phyloP scores from a whole-genome alignment of 2,113 vertebrate genomes.

The Eurystomus gularis region DNA sequence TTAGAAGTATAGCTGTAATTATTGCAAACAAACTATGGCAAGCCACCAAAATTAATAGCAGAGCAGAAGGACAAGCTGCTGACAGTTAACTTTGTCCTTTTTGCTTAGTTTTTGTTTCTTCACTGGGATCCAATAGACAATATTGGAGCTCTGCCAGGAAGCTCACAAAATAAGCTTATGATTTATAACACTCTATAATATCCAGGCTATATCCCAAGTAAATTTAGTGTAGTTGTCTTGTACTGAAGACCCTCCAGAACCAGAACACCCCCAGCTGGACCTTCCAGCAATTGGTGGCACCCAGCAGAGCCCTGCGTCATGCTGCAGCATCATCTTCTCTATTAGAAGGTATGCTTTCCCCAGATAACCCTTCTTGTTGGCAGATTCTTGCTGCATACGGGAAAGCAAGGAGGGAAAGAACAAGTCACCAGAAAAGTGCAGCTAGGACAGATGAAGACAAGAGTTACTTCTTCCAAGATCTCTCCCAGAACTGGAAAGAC shows the following conservation, averaged over 20 bases:
- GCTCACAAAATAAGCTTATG: not conserved
- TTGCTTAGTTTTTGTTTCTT: not conserved
- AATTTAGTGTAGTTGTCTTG: not conserved
- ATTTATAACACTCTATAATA: not conserved
- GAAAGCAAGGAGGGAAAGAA: not conserved
- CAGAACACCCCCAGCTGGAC: not conserved
- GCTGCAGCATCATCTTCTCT: not conserved
- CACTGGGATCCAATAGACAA: not conserved
- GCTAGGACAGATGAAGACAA: not conserved
- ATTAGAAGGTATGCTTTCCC: not conserved
- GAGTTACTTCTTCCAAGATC: not conserved
- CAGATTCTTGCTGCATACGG: not conserved
- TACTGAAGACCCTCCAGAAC: not conserved
- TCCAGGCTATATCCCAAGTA: not conserved
- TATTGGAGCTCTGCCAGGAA: not conserved
- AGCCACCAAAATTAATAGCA: not conserved
- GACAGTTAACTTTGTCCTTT: not conserved
- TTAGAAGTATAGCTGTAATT: constrained; percentile 20
- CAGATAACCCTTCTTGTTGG: not conserved
- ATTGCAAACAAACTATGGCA: not conserved
- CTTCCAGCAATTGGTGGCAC: not conserved
- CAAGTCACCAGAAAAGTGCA: not conserved
- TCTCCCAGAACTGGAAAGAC: not conserved
- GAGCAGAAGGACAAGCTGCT: not conserved
- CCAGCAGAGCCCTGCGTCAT: not conserved